Percentiles rank a stretch among this genome's conserved stretches.
Conservation (phyloP, 2,888 invertebrate species). For the Diarsia rubi region DNA sequence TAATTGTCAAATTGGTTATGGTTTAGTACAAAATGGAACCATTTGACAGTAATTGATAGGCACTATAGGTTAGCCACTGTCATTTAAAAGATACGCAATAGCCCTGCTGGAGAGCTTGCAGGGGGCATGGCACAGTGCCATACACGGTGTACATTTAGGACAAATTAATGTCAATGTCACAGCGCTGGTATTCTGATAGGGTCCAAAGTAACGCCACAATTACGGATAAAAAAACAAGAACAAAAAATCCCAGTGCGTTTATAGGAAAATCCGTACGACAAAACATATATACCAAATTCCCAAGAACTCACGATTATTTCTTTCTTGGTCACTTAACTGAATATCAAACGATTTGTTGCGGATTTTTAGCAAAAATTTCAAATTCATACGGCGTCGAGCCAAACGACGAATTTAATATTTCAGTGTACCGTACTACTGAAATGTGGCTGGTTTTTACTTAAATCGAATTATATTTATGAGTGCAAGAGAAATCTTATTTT, state of each 20-base stretch:
- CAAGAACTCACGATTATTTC: conserved; percentile 49
- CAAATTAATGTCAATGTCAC: too few relatives aligned
- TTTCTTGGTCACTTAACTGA: conserved; percentile 60
- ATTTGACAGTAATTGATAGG: too few relatives aligned
- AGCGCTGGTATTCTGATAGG: too few relatives aligned
- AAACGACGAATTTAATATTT: conserved; percentile 44
- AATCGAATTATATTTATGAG: conserved; percentile 35
- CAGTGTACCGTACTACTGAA: conserved; percentile 29
- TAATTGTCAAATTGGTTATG: too few relatives aligned
- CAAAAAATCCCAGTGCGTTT: conserved; percentile 44
- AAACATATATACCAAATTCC: conserved; percentile 39
- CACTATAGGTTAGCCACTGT: too few relatives aligned
- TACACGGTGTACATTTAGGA: too few relatives aligned
- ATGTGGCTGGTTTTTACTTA: conserved; percentile 13
- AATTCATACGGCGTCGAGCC: conserved; percentile 45
- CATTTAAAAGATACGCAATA: too few relatives aligned
- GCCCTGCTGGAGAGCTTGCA: too few relatives aligned
- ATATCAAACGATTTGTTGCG: conserved; percentile 48
- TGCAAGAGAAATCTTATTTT: conserved; percentile 8
- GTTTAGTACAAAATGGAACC: too few relatives aligned
- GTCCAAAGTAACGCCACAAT: too few relatives aligned
- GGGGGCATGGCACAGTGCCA: too few relatives aligned
- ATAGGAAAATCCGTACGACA: conserved; percentile 27
- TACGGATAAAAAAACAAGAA: too few relatives aligned
- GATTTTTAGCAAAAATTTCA: conserved; percentile 45